A percentile compares a stretch with the other conserved stretches of the same genome.
These are phyloP conservation scores for Monopterus albus DNA, from an alignment of 2,113 vertebrate genomes.

Conservation along the genomic window DNA sequence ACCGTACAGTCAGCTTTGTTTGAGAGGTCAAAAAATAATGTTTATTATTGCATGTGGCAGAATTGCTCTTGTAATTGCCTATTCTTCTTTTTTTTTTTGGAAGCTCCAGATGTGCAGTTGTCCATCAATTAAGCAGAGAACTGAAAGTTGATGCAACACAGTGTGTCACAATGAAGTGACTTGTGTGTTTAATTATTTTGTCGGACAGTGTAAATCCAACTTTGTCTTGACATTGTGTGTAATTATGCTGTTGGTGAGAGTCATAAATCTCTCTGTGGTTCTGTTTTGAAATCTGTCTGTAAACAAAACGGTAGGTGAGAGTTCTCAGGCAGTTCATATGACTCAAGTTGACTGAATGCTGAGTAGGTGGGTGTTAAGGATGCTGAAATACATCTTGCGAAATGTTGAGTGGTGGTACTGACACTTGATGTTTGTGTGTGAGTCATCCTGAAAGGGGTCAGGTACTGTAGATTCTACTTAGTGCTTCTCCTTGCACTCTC, in stretches of 20 bases:
- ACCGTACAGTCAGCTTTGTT: no score
- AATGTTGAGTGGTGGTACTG: conserved; percentile 4
- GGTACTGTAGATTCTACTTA: background rate
- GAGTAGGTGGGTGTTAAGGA: conserved; percentile 22
- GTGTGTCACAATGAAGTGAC: no score
- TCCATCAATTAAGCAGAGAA: background rate
- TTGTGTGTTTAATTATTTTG: background rate
- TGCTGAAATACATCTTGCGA: background rate
- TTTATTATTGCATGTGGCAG: no score
- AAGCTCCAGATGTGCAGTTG: background rate
- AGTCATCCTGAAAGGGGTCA: conserved; percentile 61
- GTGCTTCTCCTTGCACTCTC: conserved; percentile 28
- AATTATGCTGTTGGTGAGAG: background rate
- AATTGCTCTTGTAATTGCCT: no score
- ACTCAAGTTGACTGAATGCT: conserved; percentile 26
- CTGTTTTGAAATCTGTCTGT: conserved; percentile 31
- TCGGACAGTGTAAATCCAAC: background rate
- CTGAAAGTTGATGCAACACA: no score
- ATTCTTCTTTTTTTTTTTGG: no score
- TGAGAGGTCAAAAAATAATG: no score
- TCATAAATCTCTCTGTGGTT: background rate
- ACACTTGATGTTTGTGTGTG: background rate
- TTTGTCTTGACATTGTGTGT: background rate
- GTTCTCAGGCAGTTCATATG: conserved; percentile 19
- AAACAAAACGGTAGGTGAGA: conserved; percentile 36